Evolutionary conservation across 2,888 invertebrate species (phyloP).

Genomic region (Timema cristinae): DNA sequence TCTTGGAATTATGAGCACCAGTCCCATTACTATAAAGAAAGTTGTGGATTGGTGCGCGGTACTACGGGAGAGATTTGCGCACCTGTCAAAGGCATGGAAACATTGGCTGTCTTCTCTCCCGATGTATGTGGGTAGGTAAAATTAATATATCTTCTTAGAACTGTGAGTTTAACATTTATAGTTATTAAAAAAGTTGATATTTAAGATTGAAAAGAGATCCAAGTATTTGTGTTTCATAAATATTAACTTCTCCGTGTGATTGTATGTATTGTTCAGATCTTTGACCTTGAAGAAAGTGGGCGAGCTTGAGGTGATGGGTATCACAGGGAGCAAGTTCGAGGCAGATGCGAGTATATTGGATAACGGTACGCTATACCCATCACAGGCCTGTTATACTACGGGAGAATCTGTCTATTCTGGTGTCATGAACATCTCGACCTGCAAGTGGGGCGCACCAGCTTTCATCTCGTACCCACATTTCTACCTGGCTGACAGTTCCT

Average conservation of each 20-base stretch:
- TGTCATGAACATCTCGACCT: slow-evolving; percentile 66
- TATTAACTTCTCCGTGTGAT: no score
- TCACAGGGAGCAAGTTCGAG: slow-evolving; percentile 33
- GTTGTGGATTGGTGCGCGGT: slow-evolving; percentile 66
- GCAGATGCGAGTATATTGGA: slow-evolving; percentile 66
- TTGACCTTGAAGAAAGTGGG: background rate
- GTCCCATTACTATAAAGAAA: slow-evolving; percentile 53
- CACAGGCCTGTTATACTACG: slow-evolving; percentile 65
- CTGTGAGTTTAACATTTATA: no score
- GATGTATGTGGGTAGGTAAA: slow-evolving; percentile 72
- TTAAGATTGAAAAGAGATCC: no score
- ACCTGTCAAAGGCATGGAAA: slow-evolving; percentile 48
- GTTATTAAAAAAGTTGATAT: no score
- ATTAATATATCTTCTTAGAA: no score
- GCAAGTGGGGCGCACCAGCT: slow-evolving; percentile 77
- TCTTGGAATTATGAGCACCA: slow-evolving; percentile 62
- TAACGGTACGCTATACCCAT: slow-evolving; percentile 59
- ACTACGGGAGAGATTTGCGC: slow-evolving; percentile 80
- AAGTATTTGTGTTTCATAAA: no score
- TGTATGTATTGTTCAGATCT: background rate
- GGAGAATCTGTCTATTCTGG: slow-evolving; percentile 47
- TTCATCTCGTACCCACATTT: slow-evolving; percentile 81
- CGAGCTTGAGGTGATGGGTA: background rate
- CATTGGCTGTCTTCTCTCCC: slow-evolving; percentile 63
- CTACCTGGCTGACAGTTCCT: slow-evolving; percentile 64